These are phyloP conservation scores for Antheraea mylitta DNA, from an alignment of 1,140 invertebrate genomes.

Conservation along the genomic window DNA sequence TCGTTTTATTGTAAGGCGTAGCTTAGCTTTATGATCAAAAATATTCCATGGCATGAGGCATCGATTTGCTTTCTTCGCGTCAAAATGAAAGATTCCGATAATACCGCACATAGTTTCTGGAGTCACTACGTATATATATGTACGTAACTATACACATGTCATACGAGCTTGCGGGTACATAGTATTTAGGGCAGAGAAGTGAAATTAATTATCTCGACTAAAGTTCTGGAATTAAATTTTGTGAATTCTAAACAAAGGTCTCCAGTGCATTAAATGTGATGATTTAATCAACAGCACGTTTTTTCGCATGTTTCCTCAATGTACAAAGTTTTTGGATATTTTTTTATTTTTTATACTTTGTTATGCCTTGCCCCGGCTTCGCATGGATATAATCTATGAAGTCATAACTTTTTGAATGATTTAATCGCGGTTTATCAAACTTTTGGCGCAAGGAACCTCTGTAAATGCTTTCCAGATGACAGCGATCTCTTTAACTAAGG, in stretches of 20 bases:
- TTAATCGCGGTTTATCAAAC: no score
- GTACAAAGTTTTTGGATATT: neutral
- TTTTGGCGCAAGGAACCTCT: no score
- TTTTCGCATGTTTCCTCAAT: neutral
- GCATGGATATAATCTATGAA: no score
- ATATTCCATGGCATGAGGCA: neutral
- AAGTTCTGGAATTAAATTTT: neutral
- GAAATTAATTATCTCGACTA: neutral
- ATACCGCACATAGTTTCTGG: neutral
- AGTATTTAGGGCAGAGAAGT: neutral
- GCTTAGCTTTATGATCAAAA: neutral
- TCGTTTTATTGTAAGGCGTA: neutral
- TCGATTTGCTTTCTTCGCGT: neutral
- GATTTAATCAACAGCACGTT: no score
- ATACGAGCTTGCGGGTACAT: neutral
- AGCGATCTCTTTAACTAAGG: no score
- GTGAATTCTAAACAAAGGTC: neutral
- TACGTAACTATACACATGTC: neutral
- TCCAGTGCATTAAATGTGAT: neutral
- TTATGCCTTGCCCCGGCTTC: no score
- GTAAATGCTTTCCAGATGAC: no score
- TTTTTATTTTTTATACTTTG: neutral
- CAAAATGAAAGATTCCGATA: slow-evolving; percentile 4
- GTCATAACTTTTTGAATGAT: no score
- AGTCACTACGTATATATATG: neutral